Conservation (phyloP, 2,113 vertebrate genomes). For the Montifringilla adamsi region DNA sequence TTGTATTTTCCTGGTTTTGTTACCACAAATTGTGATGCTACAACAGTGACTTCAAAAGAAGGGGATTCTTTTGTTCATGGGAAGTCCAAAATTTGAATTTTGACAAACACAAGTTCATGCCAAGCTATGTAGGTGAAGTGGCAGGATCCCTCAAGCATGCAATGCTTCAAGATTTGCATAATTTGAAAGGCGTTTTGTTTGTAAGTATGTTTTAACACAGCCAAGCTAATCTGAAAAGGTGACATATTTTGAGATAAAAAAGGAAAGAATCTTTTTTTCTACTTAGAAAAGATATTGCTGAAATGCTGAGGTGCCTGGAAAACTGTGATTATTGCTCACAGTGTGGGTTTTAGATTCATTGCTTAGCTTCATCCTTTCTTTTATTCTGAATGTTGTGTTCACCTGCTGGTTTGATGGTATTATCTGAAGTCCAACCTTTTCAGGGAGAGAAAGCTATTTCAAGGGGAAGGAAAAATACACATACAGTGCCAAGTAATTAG, state of each 20-base stretch:
- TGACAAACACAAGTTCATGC: not conserved
- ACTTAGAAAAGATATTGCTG: not conserved
- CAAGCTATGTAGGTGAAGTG: not conserved
- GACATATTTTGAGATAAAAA: conserved; percentile 26
- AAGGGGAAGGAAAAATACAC: conserved; percentile 1
- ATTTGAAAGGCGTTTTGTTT: not conserved
- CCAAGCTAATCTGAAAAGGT: not conserved
- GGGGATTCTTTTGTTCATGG: not conserved
- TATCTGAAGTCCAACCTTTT: not conserved
- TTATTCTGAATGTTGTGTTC: not conserved
- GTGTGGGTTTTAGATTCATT: not conserved
- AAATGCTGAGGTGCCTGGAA: conserved; percentile 1
- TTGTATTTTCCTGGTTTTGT: not conserved
- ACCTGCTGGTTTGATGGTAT: not conserved
- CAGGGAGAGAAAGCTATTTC: not conserved
- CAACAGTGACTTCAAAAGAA: not conserved
- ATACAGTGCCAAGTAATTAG: not conserved
- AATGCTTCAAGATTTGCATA: not conserved
- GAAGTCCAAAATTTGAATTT: not conserved
- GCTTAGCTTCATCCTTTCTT: not conserved
- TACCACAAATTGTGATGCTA: not conserved
- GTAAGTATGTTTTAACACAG: not conserved
- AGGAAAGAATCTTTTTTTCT: not conserved
- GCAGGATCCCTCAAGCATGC: not conserved
- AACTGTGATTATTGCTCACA: conserved; percentile 31